phyloP scores from a whole-genome alignment of 1,140 invertebrate genomes.

The Episyrphus balteatus region DNA sequence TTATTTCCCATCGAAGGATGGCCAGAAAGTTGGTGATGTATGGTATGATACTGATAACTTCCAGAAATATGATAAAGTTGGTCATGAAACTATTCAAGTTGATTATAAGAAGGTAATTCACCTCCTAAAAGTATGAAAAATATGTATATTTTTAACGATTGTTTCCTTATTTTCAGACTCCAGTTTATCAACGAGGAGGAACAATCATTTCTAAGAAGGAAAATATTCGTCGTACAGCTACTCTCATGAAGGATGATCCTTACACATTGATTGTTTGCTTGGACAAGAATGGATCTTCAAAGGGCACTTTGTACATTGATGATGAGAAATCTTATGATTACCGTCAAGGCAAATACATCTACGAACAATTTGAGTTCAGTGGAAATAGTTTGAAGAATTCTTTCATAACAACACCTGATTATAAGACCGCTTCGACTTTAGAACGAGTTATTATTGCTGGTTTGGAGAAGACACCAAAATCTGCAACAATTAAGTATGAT shows the following conservation, averaged over 20 bases:
- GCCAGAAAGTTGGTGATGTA: constrained; percentile 40
- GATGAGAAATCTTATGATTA: constrained; percentile 85
- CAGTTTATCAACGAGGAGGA: constrained; percentile 91
- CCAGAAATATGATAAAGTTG: constrained; percentile 45
- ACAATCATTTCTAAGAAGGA: constrained; percentile 85
- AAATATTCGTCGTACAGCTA: constrained; percentile 74
- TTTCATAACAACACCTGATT: constrained; percentile 45
- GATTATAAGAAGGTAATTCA: constrained; percentile 50
- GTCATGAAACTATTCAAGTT: constrained; percentile 52
- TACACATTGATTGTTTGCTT: constrained; percentile 79
- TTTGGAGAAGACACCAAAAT: constrained; percentile 50
- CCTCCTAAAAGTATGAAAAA: too few species aligned
- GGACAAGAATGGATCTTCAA: constrained; percentile 56
- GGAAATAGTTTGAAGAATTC: constrained; percentile 54
- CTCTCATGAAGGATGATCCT: constrained; percentile 82
- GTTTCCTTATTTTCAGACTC: constrained; percentile 51
- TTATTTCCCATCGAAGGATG: constrained; percentile 73
- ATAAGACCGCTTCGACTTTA: constrained; percentile 70
- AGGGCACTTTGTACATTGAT: constrained; percentile 82
- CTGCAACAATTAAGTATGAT: constrained; percentile 38
- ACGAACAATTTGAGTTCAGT: constrained; percentile 56
- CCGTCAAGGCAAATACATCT: constrained; percentile 66
- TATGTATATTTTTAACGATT: too few species aligned
- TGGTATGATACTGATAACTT: constrained; percentile 92
- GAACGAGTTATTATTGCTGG: constrained; percentile 78